A percentile compares a stretch with the other conserved stretches of the same genome.
These are phyloP conservation scores for Ictalurus furcatus DNA, from an alignment of 2,113 vertebrate species.

Conservation along the genomic window DNA sequence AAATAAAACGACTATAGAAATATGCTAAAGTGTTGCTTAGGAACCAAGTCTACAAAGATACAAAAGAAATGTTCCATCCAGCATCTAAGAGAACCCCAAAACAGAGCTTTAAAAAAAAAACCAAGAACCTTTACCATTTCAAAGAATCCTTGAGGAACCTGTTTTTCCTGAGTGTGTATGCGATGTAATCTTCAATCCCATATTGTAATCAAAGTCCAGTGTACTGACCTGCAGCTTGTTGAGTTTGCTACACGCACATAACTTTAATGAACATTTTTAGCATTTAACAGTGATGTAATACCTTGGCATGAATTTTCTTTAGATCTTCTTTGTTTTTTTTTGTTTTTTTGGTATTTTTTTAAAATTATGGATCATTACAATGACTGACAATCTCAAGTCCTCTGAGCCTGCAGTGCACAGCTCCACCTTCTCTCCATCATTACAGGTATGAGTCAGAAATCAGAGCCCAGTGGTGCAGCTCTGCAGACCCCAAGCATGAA, in stretches of 20 bases:
- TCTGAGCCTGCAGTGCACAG: background rate
- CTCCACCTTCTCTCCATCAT: slow-evolving; percentile 21
- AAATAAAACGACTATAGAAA: background rate
- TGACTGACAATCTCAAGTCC: slow-evolving; percentile 24
- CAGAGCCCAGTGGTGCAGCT: slow-evolving; percentile 30
- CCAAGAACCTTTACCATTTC: background rate
- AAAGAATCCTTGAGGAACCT: background rate
- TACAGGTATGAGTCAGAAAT: slow-evolving; percentile 28
- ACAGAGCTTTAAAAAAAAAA: background rate
- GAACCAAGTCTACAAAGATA: background rate
- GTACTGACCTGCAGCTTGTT: background rate
- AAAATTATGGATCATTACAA: slow-evolving; percentile 27
- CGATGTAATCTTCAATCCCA: background rate
- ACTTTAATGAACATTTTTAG: background rate
- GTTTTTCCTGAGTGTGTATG: background rate
- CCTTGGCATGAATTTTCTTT: background rate
- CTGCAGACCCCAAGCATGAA: background rate
- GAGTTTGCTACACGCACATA: background rate
- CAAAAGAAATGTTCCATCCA: background rate
- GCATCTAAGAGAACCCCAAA: background rate
- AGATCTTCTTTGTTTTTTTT: background rate
- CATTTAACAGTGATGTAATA: background rate
- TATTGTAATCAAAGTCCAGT: slow-evolving; percentile 2
- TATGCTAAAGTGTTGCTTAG: background rate
- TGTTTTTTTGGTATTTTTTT: background rate